Percentiles rank a stretch among this genome's conserved stretches.
These are phyloP conservation scores for Gryon sp. DNA, from an alignment of 1,140 invertebrate genomes.

Conservation along the genomic window DNA sequence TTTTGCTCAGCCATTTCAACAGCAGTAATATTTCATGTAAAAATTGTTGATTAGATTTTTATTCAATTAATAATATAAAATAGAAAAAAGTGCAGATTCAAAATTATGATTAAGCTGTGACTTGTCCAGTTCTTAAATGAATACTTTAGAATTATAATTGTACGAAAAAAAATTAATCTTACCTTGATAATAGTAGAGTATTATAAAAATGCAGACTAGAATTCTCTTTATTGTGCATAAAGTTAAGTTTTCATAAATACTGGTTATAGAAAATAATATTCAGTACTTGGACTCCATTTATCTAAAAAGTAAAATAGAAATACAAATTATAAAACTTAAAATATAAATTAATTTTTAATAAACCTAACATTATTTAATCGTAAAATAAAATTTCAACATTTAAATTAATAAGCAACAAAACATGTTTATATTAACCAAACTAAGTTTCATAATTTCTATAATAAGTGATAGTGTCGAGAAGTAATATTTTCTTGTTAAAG, in stretches of 20 bases:
- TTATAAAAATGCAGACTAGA: slow-evolving; percentile 58
- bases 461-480: too few species aligned
- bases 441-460: too few species aligned
- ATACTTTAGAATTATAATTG: not conserved
- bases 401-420: too few species aligned
- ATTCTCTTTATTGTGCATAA: slow-evolving; percentile 61
- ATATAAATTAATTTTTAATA: not conserved
- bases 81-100: too few species aligned
- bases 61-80: too few species aligned
- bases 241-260: slow-evolving; percentile 57
- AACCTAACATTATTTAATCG: too few species aligned
- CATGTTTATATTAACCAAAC: too few species aligned
- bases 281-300: slow-evolving; percentile 63
- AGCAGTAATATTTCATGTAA: too few species aligned
- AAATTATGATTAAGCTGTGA: too few species aligned
- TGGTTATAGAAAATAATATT: slow-evolving; percentile 33
- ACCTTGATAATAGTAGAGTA: slow-evolving; percentile 54
- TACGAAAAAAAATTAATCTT: slow-evolving; percentile 11
- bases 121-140: slow-evolving; percentile 2
- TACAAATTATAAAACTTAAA: slow-evolving; percentile 31
- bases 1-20: not conserved
- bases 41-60: too few species aligned
- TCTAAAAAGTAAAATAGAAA: too few species aligned
- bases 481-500: slow-evolving; percentile 13
- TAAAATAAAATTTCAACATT: too few species aligned